These are phyloP conservation scores for Drosophila macrospina DNA, from an alignment of 2,888 invertebrate genomes.

Conservation along the genomic window DNA sequence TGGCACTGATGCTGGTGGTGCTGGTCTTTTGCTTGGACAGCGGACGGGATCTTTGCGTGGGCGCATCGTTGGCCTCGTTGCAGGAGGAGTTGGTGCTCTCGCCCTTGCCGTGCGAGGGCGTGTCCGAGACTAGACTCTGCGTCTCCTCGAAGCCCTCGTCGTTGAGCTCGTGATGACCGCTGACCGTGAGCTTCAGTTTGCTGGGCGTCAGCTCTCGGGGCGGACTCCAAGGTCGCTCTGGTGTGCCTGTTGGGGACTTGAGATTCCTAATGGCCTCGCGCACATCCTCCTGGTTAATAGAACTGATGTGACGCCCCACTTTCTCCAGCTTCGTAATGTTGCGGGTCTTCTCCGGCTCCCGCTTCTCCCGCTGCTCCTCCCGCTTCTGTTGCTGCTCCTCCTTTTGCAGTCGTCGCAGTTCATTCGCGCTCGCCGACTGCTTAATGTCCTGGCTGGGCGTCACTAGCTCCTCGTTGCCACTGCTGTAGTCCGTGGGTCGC, in stretches of 20 bases:
- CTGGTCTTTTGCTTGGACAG: slow-evolving; percentile 61
- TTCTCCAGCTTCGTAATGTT: slow-evolving; percentile 83
- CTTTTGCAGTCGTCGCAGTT: slow-evolving; percentile 57
- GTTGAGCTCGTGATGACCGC: slow-evolving; percentile 88
- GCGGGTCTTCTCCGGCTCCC: slow-evolving; percentile 84
- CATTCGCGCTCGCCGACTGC: slow-evolving; percentile 66
- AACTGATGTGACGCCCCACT: slow-evolving; percentile 89
- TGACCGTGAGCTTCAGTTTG: slow-evolving; percentile 70
- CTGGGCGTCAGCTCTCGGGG: slow-evolving; percentile 79
- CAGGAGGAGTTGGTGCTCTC: slow-evolving; percentile 89
- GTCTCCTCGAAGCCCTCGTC: slow-evolving; percentile 97
- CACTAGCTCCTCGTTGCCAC: slow-evolving; percentile 87
- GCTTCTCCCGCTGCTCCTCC: slow-evolving; percentile 62
- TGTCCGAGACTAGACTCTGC: slow-evolving; percentile 94
- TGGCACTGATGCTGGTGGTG: slow-evolving; percentile 60
- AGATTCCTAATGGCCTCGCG: slow-evolving; percentile 89
- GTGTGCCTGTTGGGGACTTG: slow-evolving; percentile 88
- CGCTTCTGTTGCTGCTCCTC: slow-evolving; percentile 42
- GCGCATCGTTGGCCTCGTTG: slow-evolving; percentile 87
- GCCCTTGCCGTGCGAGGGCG: slow-evolving; percentile 91
- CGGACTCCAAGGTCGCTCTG: slow-evolving; percentile 88
- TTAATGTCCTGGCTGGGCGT: slow-evolving; percentile 80
- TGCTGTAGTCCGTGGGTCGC: slow-evolving; percentile 87
- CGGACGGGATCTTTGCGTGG: slow-evolving; percentile 74
- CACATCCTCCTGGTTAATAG: slow-evolving; percentile 90